Evolutionary conservation across 2,888 invertebrate genomes (phyloP), one percentile per base, ranked within the genome.

Genomic region (Conus canariensis): DNA sequence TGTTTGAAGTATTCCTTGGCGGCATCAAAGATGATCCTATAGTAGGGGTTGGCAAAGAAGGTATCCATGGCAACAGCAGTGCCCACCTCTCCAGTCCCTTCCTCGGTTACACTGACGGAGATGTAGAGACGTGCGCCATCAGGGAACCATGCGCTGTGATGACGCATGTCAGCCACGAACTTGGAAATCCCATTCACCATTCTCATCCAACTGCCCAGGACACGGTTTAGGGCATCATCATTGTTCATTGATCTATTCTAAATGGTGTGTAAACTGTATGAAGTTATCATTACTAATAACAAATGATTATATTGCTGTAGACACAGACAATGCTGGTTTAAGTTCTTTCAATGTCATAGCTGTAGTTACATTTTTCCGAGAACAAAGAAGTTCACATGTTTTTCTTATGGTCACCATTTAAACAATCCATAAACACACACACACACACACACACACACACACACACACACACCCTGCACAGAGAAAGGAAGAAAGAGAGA

Each of bases 61-160:
- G 91, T 90, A 4, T 88, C 89, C 22, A 90, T 92, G 87, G 88
- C 90, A 16, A 86, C 90, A 9, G 77, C 77, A 8, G 74, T 88
- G 22, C 80, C n/a, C 19, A 64, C 88, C 77, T 91, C 91, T 7
- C 89, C 88, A 0, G 92, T 90, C 12, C 89, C 90, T 14, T 60
- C 90, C 60, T 92, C 91, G 16, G 91, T 92, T 2, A 92, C 91
- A n/a, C 88, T 92, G 14, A 85, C 89, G 12, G 80, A 80, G 16
- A 91, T 86, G 60, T 90, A 92, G 19, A 92, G 87, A 0, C 86
- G 88, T 0, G 86, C 86, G 45, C 85, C 87, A 10, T 77, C 64
- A 8, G 88, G 83, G 77, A 90, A 90, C 89, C 89, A 89, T 25
- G 58, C 22, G 60, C 85, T 85, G 85, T 83, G 59, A 58, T 58